Percentiles rank a stretch among this genome's conserved stretches.
Conservation (phyloP, 2,113 vertebrate species). For the Limanda limanda region DNA sequence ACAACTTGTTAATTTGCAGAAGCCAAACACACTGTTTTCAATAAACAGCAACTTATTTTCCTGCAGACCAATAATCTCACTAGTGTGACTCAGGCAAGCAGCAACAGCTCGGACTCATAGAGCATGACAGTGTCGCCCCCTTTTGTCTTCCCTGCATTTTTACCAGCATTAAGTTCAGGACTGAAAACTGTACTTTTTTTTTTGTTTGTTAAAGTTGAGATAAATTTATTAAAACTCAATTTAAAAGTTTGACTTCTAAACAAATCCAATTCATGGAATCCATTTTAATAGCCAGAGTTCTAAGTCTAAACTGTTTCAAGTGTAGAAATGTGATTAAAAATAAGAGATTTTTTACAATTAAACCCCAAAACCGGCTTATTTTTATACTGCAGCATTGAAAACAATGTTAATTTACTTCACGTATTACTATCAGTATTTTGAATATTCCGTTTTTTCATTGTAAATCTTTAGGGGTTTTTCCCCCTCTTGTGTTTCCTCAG, state of each 20-base stretch:
- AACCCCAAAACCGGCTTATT: background rate
- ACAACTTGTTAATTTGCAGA: background rate
- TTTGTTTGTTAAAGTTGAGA: background rate
- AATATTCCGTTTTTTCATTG: background rate
- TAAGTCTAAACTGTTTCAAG: background rate
- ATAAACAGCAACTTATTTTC: background rate
- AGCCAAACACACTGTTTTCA: background rate
- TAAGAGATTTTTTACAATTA: background rate
- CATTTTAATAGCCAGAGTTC: background rate
- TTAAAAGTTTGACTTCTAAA: background rate
- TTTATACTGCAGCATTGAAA: background rate
- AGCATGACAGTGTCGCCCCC: slow-evolving; percentile 71
- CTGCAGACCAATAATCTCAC: background rate
- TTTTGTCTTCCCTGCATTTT: slow-evolving; percentile 50
- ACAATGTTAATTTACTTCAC: background rate
- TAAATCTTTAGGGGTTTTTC: too few relatives aligned
- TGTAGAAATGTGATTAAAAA: background rate
- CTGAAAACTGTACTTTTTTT: background rate
- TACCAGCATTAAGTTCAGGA: background rate
- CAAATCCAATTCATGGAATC: background rate
- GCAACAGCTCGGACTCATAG: background rate
- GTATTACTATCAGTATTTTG: too few relatives aligned
- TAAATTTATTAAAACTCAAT: background rate
- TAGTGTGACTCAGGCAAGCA: background rate
- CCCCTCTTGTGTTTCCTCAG: background rate